Conservation (phyloP, 2,888 invertebrate species). For the Machimus atricapillus region DNA sequence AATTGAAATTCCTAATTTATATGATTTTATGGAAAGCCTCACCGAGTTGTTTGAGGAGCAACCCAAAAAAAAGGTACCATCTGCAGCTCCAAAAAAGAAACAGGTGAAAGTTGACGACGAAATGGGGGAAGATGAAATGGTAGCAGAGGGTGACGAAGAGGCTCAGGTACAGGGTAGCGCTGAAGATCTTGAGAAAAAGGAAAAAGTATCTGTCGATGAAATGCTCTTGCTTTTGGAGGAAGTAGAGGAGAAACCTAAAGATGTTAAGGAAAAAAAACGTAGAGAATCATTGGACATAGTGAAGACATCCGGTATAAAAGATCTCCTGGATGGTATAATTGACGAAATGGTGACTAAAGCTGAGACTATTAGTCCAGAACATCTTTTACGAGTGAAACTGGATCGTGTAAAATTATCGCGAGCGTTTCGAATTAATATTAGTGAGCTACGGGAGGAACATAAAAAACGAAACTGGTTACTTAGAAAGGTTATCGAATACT, state of each 20-base stretch:
- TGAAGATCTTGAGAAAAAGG: background rate
- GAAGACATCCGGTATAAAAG: background rate
- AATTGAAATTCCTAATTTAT: background rate
- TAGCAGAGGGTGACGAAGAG: background rate
- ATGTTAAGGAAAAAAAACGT: background rate
- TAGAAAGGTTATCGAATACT: conserved; percentile 52
- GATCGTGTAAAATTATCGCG: conserved; percentile 20
- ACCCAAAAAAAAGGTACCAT: background rate
- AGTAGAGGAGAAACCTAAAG: background rate
- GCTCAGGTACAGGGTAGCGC: background rate
- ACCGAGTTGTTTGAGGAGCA: background rate
- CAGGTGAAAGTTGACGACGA: background rate
- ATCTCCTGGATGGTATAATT: background rate
- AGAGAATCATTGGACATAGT: background rate
- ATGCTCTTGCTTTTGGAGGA: background rate
- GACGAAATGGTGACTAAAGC: background rate
- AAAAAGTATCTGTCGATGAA: background rate
- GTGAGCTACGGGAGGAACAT: background rate
- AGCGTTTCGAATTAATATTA: conserved; percentile 8
- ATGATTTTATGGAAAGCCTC: background rate
- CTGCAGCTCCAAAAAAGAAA: background rate
- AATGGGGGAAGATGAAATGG: background rate
- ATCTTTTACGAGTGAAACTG: background rate
- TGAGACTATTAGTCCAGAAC: background rate
- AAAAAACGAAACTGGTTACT: conserved; percentile 48